Base-by-base conservation (phyloP, 2,888 invertebrate genomes). In the Dioctria rufipes region DNA sequence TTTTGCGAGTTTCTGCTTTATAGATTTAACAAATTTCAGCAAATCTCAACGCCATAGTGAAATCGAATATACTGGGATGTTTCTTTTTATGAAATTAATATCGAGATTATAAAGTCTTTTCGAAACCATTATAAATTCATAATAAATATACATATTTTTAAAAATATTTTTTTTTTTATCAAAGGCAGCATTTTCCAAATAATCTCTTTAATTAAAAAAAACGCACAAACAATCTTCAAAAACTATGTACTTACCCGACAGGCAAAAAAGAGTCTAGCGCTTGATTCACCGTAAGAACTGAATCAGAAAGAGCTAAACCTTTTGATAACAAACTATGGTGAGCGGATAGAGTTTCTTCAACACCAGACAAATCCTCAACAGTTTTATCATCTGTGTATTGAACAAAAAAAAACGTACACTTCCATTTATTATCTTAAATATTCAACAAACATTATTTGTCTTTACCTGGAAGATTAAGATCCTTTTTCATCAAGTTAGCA, bases 231-330 rank as follows among this genome's bases (percentile, higher is more conserved):
- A 60, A 11, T 8, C 60, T 60, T 46, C 8, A 54, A 54, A 37
- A 63, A 78, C 25, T 25, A 25, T 25, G 61, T 65, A 91, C 93
- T 92, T 87, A 95, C 94, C 94, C 94, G 89, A 94, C 94, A 49
- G 95, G 95, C 84, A 96, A 90, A 88, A 94, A 94, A 8, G 97
- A 97, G 86, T 97, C 97, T 81, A 98, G 90, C 61, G 97, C 96
- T 90, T 98, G 96, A 85, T 94, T 94, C 75, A 98, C 94, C 13
- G 95, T 94, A 1, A 98, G 95, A n/a, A 88, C 86, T 0, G 95
- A 93, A 81, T 95, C 94, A 58, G 95, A 94, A 11, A 98, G 91
- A 9, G 97, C 96, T 84, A 98, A 93, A 37, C 98, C 98, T 86
- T 96, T 95, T 8, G 96, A 94, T 11, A 98, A 92, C 65, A 99